Conservation (phyloP, 2,113 vertebrate genomes). For the Marmota monax region DNA sequence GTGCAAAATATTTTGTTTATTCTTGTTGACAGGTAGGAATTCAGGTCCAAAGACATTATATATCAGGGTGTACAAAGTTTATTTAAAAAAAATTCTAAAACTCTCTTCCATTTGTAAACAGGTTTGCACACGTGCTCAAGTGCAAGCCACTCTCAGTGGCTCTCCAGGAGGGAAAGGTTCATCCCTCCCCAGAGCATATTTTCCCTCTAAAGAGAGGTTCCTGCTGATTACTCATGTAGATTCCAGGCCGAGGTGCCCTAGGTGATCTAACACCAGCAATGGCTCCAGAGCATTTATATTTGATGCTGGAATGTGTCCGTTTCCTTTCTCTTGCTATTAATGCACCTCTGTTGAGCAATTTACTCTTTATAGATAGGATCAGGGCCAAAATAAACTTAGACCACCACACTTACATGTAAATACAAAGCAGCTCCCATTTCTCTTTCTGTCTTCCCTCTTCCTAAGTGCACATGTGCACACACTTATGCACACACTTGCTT, state of each 20-base stretch:
- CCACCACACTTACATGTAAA: not conserved
- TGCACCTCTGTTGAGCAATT: not conserved
- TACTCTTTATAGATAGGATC: slow-evolving; percentile 44
- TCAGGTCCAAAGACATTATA: not conserved
- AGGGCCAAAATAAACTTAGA: slow-evolving; percentile 11
- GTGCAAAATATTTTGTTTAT: too few species aligned
- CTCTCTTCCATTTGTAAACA: not conserved
- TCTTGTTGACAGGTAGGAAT: slow-evolving; percentile 5
- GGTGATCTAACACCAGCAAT: not conserved
- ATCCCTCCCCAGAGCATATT: not conserved
- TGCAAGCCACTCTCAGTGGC: not conserved
- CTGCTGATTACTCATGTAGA: slow-evolving; percentile 23
- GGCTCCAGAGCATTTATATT: not conserved
- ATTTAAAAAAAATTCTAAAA: too few species aligned
- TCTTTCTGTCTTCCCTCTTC: not conserved
- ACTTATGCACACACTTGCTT: not conserved
- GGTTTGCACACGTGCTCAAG: fast-evolving
- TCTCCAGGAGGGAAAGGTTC: not conserved
- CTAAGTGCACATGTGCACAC: not conserved
- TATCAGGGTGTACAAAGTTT: not conserved
- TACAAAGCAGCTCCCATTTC: not conserved
- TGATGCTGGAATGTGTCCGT: not conserved
- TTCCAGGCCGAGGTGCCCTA: not conserved
- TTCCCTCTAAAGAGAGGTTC: slow-evolving; percentile 21
- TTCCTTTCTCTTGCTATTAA: slow-evolving; percentile 49